Base-by-base conservation (phyloP, 2,113 vertebrate genomes). In the Leucopsar rothschildi region DNA sequence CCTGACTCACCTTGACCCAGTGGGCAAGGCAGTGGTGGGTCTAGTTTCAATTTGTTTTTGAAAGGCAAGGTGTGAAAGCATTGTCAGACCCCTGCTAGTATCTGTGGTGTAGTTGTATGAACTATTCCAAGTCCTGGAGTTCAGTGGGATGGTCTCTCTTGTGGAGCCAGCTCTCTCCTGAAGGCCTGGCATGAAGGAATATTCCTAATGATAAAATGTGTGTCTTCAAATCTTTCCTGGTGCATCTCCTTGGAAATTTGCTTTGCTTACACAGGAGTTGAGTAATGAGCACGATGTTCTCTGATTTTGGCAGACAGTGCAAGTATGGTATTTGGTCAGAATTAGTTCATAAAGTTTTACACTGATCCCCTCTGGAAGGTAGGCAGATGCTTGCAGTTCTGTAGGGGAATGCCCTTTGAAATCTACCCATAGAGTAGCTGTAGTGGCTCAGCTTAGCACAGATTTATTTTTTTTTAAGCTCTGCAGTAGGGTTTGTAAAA, bases 111-210 rank as follows among this genome's bases (percentile, higher is more conserved):
- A 39, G 19, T 29, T 72, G 6, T 59, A 31, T 77, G 63, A 69
- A 18, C 44, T 45, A 3, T 68, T 72, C 42, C 63, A 44, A 33
- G 9, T 53, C n/a, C 63, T 90, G 64, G 69, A 77, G 29, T 40
- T 59, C 59, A 29, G 0, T 0, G 1, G 35, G 21, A 8, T 37
- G 35, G 9, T 55, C 42, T 57, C 13, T 59, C 21, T 64, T 15
- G 29, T 19, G 24, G 19, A 90, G 39, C 24, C 44, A 40, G 28
- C 42, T 64, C 24, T 47, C 20, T 76, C 18, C 37, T 76, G 47
- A 61, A 39, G 15, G 28, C 12, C 15, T 25, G 59, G 53, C 24
- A 50, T 52, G 47, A 65, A 60, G 10, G 25, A 57, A 39, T 28
- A 28, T 61, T 91, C 49, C 27, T 45, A 31, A n/a, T 65, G 42